These are phyloP conservation scores for Heliconius melpomene DNA, from an alignment of 1,140 invertebrate genomes.

Conservation along the genomic window DNA sequence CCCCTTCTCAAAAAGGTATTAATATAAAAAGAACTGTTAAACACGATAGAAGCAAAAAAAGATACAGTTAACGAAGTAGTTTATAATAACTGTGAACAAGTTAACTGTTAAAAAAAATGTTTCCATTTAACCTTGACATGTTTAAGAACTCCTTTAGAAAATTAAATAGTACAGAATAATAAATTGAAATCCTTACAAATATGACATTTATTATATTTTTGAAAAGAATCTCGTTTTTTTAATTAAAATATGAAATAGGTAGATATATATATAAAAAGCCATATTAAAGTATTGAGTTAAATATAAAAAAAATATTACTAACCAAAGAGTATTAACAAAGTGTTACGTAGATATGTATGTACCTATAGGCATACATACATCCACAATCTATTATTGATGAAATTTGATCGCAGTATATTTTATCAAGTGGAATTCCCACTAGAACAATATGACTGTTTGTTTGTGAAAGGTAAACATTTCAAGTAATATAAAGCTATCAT, in stretches of 20 bases:
- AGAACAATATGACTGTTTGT: background rate
- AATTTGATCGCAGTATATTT: slow-evolving; percentile 3
- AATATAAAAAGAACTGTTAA: too few species aligned
- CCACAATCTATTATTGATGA: background rate
- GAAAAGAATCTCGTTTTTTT: too few species aligned
- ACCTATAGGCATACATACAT: background rate
- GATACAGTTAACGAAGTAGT: too few species aligned
- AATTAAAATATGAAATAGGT: too few species aligned
- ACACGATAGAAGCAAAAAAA: too few species aligned
- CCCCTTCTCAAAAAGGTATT: too few species aligned
- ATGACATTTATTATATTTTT: background rate
- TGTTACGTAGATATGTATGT: background rate
- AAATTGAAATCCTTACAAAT: background rate
- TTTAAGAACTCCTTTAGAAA: too few species aligned
- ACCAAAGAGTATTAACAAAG: background rate
- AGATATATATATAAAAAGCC: background rate
- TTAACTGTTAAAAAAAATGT: too few species aligned
- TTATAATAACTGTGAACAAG: too few species aligned
- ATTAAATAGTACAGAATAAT: background rate
- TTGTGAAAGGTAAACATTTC: background rate
- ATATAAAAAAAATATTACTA: background rate
- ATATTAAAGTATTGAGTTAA: background rate
- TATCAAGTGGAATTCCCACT: slow-evolving; percentile 3
- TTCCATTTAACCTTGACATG: too few species aligned
- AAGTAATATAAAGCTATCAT: background rate